Conservation (phyloP, 2,797 vertebrate species). For the Vireo griseus region DNA sequence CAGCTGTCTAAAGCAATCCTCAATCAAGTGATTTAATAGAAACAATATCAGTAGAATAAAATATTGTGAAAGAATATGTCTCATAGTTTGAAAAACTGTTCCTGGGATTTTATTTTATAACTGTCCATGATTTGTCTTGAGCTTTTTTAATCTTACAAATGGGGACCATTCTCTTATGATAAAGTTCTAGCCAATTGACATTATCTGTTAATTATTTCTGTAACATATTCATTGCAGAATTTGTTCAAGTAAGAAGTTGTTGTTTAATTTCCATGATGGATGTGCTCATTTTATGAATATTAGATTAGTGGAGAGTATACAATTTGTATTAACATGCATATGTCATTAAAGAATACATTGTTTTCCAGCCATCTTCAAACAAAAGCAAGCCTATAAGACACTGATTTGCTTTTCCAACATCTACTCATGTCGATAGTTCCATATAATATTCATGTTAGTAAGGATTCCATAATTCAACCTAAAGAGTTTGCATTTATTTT, state of each 20-base stretch:
- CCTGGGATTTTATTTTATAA: background rate
- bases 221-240: constrained; percentile 59
- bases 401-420: background rate
- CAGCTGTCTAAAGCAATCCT: constrained; percentile 9
- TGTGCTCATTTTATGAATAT: constrained; percentile 67
- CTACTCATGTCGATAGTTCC: background rate
- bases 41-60: constrained; percentile 31
- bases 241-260: constrained; percentile 62
- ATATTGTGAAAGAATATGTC: background rate
- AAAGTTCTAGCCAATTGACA: background rate
- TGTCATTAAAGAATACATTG: constrained; percentile 55
- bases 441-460: background rate
- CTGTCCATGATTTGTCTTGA: background rate
- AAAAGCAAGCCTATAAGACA: constrained; percentile 14
- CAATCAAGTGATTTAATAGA: constrained; percentile 13
- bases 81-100: constrained; percentile 1
- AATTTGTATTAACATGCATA: constrained; percentile 60
- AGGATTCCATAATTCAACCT: background rate
- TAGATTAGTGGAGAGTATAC: constrained; percentile 66
- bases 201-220: constrained; percentile 69
- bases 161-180: background rate
- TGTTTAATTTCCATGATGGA: constrained; percentile 68
- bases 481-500: background rate
- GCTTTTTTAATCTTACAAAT: constrained; percentile 40
- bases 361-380: constrained; percentile 55